Base-by-base conservation (phyloP, 2,888 invertebrate genomes). In the Synergus umbraculus region DNA sequence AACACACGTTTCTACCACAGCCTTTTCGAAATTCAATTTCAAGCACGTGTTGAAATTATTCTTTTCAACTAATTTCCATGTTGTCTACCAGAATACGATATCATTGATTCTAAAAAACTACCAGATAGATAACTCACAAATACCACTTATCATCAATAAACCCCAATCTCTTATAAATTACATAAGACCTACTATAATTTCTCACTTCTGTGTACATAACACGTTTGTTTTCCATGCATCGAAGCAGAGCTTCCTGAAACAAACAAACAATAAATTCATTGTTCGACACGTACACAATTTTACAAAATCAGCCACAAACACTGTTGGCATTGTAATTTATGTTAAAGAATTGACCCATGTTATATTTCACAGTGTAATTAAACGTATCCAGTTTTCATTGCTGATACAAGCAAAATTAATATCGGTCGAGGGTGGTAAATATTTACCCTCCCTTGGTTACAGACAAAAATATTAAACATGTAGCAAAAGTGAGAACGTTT, bases 381-480 rank as follows among this genome's bases (percentile, higher is more conserved):
- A 65, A n/a, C 15, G n/a, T 15, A 7, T 18, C 58, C 9, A 58
- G 9, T 58, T 22, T 58, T 58, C 58, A 43, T 15, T 18, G 44
- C 10, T 9, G 18, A 18, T 66, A 66, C 66, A 9, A 5, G 46
- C 22, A 44, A 2, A 49, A 69, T 69, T 69, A 69, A 49, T 69
- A 69, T 49, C 22, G 12, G 2, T 29, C 46, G 12, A 3, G 63
- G 64, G 15, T 69, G 29, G 8, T 18, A 29, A 29, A 46, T 46
- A 69, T 29, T 67, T 69, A 13, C 4, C 13, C 46, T 15, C 18
- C 15, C 15, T 69, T 49, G 13, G 15, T 46, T 69, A 7, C 29
- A 69, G 29, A 49, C 2, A 49, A 69, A 49, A 46, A 49, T 69
- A 69, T 69, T 22, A 69, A 69, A 69, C 69, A 54, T 49, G 69